These are phyloP conservation scores for Dolichotis patagonum DNA, from an alignment of 2,113 vertebrate genomes.

Conservation along the genomic window DNA sequence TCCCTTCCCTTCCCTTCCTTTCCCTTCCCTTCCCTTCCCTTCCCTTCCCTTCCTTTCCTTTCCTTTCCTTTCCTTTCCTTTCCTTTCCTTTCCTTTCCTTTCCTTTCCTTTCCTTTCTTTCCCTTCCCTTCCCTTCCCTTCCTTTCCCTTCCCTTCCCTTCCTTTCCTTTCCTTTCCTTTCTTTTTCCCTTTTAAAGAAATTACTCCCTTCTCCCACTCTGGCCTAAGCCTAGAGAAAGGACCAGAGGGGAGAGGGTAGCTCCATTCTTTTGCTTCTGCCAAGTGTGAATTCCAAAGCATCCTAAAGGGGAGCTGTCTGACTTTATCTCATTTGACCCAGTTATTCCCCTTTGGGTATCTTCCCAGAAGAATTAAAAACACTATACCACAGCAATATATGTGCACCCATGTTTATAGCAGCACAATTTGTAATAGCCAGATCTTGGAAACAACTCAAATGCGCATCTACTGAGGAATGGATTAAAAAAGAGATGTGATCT, in stretches of 20 bases:
- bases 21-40: not conserved
- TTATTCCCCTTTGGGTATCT: not conserved
- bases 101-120: not conserved
- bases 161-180: not conserved
- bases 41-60: not conserved
- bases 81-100: not conserved
- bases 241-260: not conserved
- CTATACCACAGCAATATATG: not conserved
- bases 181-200: not conserved
- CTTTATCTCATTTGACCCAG: not conserved
- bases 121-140: not conserved
- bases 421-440: not conserved
- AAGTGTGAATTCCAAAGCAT: not conserved
- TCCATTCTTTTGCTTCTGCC: not conserved
- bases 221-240: not conserved
- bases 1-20: not conserved
- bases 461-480: not conserved
- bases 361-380: not conserved
- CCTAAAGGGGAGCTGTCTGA: not conserved
- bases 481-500: not conserved
- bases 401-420: not conserved
- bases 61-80: not conserved
- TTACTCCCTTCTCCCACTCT: fast-evolving
- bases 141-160: not conserved
- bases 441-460: not conserved